Percentiles rank a stretch among this genome's conserved stretches.
These are phyloP conservation scores for Ranitomeya imitator DNA, from an alignment of 2,113 vertebrate genomes.

Conservation along the genomic window DNA sequence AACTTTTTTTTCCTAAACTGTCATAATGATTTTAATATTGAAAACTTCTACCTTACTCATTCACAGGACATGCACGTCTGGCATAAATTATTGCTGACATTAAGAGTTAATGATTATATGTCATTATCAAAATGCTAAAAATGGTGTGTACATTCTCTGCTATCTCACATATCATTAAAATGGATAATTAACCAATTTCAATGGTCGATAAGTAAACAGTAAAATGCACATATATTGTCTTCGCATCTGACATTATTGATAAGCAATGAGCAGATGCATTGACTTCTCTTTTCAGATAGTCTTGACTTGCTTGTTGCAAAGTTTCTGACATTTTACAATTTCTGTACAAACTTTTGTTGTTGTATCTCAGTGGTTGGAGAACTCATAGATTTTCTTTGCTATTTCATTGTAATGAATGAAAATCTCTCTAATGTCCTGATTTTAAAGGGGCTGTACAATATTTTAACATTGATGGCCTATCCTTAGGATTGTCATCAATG, in stretches of 20 bases:
- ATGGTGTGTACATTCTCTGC: conserved; percentile 13
- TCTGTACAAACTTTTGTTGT: not conserved
- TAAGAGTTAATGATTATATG: conserved; percentile 42
- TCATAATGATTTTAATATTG: not conserved
- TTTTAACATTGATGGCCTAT: no score
- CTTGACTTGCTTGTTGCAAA: not conserved
- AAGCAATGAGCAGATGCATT: not conserved
- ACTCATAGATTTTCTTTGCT: not conserved
- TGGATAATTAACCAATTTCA: conserved; percentile 21
- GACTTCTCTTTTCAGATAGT: not conserved
- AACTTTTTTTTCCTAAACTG: not conserved
- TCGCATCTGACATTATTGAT: conserved; percentile 13
- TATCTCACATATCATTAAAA: conserved; percentile 29
- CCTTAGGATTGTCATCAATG: no score
- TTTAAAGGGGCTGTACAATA: no score
- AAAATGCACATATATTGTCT: not conserved
- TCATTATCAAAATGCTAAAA: conserved; percentile 36
- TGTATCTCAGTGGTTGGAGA: not conserved
- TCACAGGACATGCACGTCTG: conserved; percentile 1
- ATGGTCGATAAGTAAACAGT: not conserved
- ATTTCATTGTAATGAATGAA: not conserved
- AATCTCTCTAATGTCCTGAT: no score
- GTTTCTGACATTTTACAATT: not conserved
- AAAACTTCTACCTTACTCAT: not conserved
- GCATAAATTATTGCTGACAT: conserved; percentile 45